Evolutionary conservation across 92 coral and sea anemone genomes (phyloP).

Genomic region (Porites cylindrica): DNA sequence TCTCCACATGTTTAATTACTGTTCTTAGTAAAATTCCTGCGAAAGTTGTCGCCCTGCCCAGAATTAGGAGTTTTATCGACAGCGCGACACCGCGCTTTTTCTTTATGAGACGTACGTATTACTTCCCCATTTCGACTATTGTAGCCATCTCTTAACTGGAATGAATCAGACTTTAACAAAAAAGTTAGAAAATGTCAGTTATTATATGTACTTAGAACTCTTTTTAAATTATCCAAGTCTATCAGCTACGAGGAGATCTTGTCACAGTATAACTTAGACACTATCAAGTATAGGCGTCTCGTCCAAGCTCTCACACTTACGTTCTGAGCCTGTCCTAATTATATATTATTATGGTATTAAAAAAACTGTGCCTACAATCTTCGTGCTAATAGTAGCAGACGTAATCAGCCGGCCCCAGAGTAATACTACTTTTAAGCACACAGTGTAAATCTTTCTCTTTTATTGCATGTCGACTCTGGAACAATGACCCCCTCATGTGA

Average conservation of each 20-base stretch:
- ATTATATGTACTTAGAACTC: constrained; percentile 4
- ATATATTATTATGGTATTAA: background rate
- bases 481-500: background rate
- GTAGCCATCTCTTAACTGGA: constrained; percentile 13
- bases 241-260: constrained; percentile 6
- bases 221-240: constrained; percentile 9
- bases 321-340: constrained; percentile 10
- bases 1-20: background rate
- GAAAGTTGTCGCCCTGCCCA: constrained; percentile 10
- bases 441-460: background rate
- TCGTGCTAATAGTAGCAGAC: background rate
- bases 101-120: too few species aligned
- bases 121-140: background rate
- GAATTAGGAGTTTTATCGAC: constrained; percentile 23
- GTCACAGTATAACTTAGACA: constrained; percentile 20
- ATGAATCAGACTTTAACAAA: background rate
- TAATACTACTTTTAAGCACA: too few species aligned
- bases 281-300: constrained; percentile 17
- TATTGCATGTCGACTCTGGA: background rate
- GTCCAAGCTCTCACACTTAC: constrained; percentile 10
- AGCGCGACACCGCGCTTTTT: constrained; percentile 3
- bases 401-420: background rate
- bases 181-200: constrained; percentile 1
- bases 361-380: background rate
- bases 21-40: constrained; percentile 23